Base-by-base conservation (phyloP, 2,113 vertebrate genomes). In the Esox niger region DNA sequence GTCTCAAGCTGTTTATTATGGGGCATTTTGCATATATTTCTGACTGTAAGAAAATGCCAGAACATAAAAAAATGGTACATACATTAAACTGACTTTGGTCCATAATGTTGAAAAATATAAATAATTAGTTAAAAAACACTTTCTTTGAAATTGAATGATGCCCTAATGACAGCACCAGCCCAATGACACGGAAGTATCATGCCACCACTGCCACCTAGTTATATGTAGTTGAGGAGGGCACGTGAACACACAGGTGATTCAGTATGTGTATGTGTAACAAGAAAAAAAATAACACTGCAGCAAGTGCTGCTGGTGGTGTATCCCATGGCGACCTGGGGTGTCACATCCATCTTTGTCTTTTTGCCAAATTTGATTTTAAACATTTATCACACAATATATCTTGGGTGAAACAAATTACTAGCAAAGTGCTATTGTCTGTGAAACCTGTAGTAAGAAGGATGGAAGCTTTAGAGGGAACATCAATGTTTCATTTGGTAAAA, bases 361-460 rank as follows among this genome's bases (percentile, higher is more conserved):
- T 98, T 96, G 95, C 95, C 94, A 97, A 96, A 98, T 99, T 99
- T 98, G 96, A 98, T 99, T 99, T 99, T 99, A 98, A 99, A 98
- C 98, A 98, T 99, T 99, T 98, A 98, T 94, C 94, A 90, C 92
- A 85, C 93, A 95, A 95, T 98, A 96, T 85, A 96, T 98, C 96
- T 98, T 96, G 90, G 86, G 91, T 88, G 94, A 90, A 94, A 88
- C 92, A 98, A 98, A 98, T 98, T 94, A 95, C 94, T 93, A 92
- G 94, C 91, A 93, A 96, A 98, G 93, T 95, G 93, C 93, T 95
- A 95, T 95, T 98, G 95, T 98, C 96, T 94, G 91, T 87, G 84
- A 93, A 94, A 92, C 89, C 90, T 91, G 90, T 91, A 87, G 84
- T 91, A 97, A 97, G 96, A 99, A 90, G 93, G 93, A 98, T 96